Evolutionary conservation across 2,888 invertebrate genomes (phyloP), one percentile per base, ranked within the genome.

Genomic region (Drosophila kambysellisi): DNA sequence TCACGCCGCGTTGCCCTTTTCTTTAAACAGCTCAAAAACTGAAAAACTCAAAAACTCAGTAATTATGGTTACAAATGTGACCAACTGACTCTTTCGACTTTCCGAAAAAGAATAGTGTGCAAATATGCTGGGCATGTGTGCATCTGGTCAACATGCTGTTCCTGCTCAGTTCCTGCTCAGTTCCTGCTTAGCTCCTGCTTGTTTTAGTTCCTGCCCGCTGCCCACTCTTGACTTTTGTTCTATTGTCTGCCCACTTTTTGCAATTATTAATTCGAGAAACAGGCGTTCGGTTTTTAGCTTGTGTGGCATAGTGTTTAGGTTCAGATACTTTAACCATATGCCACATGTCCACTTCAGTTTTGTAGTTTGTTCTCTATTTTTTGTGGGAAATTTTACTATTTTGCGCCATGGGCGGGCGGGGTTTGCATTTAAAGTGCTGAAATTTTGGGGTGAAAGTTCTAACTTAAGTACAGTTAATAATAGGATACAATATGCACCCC

Each of bases 201-300:
- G 30, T 35, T 33, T 35, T 17, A 8, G 46, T 46, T 62, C n/a
- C 57, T 46, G 17, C 30, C n/a, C 25, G 43, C 67, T 72, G 76
- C 56, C 63, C 25, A 46, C 46, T 37, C 41, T 33, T 43, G 65
- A 51, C 68, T 57, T 41, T 33, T 43, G 17, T 46, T 8, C 56
- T n/a, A 29, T 56, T 56, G 12, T 56, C 41, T 3, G 25, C 46
- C 61, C 35, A 30, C 35, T 60, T 69, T 61, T 83, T 73, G 88
- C 88, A 85, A 86, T 86, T 86, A 86, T 86, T 88, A 88, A 79
- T 88, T 77, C 65, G 43, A 74, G 51, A 81, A 88, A 83, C 83
- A 86, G 83, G 56, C 80, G 63, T 51, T 30, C 50, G 35, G 33
- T 43, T 65, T 60, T 65, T 11, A 51, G 60, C 32, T 65, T 77